These are phyloP conservation scores for Bimastos eiseni DNA, from an alignment of 2,888 invertebrate species.

Conservation along the genomic window DNA sequence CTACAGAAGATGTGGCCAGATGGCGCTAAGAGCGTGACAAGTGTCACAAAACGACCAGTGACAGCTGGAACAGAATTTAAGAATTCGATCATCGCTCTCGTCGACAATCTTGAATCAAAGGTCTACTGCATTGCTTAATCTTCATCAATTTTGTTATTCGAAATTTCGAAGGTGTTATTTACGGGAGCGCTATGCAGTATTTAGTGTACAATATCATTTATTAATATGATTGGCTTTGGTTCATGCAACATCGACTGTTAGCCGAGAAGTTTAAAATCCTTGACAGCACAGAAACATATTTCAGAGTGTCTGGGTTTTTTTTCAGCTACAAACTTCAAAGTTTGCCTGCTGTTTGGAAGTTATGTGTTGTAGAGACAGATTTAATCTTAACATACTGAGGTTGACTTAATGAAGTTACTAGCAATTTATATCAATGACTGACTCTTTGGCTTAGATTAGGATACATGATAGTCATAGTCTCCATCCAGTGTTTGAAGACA, in stretches of 20 bases:
- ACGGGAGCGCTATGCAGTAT: background rate
- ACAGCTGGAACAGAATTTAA: constrained; percentile 94
- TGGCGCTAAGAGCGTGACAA: constrained; percentile 83
- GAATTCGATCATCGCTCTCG: constrained; percentile 87
- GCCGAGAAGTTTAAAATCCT: background rate
- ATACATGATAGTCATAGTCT: background rate
- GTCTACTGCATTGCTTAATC: constrained; percentile 47
- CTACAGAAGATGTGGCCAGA: constrained; percentile 93
- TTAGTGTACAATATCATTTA: background rate
- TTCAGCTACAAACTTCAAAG: background rate
- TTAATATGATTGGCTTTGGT: background rate
- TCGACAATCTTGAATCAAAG: constrained; percentile 81
- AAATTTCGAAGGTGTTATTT: too few relatives aligned
- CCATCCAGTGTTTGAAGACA: constrained; percentile 8
- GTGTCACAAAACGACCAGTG: constrained; percentile 86
- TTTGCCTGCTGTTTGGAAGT: background rate
- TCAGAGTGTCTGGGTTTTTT: background rate
- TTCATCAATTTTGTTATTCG: background rate
- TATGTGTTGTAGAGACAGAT: background rate
- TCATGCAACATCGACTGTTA: background rate
- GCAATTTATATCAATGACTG: background rate
- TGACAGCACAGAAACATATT: background rate
- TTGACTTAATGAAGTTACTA: background rate
- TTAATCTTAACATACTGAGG: background rate
- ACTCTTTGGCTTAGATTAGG: background rate